A percentile compares a stretch with the other conserved stretches of the same genome.
Evolutionary conservation across 2,888 invertebrate genomes (phyloP).

Genomic region (Spicauda simplicius): DNA sequence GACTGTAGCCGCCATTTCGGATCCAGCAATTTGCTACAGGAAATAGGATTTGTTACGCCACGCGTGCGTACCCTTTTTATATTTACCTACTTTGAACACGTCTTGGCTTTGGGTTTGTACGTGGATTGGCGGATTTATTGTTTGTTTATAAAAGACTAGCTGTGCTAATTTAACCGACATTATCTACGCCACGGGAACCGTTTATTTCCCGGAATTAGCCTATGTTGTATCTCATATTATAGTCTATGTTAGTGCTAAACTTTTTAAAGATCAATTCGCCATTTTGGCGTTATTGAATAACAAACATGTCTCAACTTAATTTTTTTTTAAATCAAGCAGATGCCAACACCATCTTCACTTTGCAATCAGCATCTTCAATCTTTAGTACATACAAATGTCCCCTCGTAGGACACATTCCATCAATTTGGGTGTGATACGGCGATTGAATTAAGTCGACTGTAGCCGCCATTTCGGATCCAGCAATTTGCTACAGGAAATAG

Average conservation of each 20-base stretch:
- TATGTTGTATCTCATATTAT: too few species aligned
- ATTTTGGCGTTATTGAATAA: too few species aligned
- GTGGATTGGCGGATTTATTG: not conserved
- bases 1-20: slow-evolving; percentile 25
- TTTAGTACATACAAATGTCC: slow-evolving; percentile 10
- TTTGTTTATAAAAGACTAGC: too few species aligned
- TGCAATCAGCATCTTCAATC: not conserved
- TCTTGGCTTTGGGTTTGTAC: not conserved
- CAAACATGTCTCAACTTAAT: too few species aligned
- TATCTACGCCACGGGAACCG: too few species aligned
- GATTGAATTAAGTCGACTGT: slow-evolving; percentile 31
- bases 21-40: slow-evolving; percentile 25
- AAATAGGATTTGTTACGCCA: slow-evolving; percentile 28
- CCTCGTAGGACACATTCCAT: slow-evolving; percentile 22
- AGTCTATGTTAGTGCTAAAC: too few species aligned
- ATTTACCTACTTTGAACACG: slow-evolving; percentile 4
- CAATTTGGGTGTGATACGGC: slow-evolving; percentile 30
- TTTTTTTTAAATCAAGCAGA: too few species aligned
- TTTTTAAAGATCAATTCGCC: too few species aligned
- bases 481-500: slow-evolving; percentile 29
- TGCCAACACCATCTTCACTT: not conserved
- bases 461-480: slow-evolving; percentile 25
- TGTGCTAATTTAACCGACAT: too few species aligned
- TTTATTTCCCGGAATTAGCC: too few species aligned
- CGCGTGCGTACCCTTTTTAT: slow-evolving; percentile 16